Percentiles rank a stretch among this genome's conserved stretches.
phyloP scores from a whole-genome alignment of 2,113 vertebrate genomes.

The Oxyura jamaicensis region DNA sequence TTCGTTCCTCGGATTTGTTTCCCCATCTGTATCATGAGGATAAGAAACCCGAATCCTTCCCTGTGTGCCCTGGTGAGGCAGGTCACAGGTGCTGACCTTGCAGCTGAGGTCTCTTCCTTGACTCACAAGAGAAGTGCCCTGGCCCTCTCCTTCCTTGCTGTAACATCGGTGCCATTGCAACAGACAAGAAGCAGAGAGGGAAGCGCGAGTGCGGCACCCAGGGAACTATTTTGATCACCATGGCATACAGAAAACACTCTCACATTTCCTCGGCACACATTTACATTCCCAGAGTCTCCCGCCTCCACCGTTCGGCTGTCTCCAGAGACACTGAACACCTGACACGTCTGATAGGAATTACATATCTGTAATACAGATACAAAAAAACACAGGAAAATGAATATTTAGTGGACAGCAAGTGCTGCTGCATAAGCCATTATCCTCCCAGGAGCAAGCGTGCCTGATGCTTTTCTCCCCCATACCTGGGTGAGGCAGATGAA shows the following conservation, averaged over 20 bases:
- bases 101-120: not conserved
- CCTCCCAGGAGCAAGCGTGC: not conserved
- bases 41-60: not conserved
- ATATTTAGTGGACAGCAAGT: not conserved
- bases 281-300: not conserved
- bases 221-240: not conserved
- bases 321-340: not conserved
- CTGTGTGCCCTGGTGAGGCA: not conserved
- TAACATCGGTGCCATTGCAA: not conserved
- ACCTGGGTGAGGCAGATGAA: not conserved
- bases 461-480: not conserved
- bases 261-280: not conserved
- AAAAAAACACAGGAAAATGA: not conserved
- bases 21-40: not conserved
- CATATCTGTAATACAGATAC: not conserved
- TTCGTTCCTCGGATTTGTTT: not conserved
- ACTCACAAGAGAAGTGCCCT: not conserved
- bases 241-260: not conserved
- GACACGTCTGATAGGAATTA: not conserved
- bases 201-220: not conserved
- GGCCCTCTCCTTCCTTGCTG: not conserved
- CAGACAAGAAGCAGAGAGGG: not conserved
- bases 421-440: not conserved
- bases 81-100: accelerated
- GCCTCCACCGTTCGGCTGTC: not conserved